phyloP scores from a whole-genome alignment of 2,113 vertebrate species.

The Oenanthe oenanthe region DNA sequence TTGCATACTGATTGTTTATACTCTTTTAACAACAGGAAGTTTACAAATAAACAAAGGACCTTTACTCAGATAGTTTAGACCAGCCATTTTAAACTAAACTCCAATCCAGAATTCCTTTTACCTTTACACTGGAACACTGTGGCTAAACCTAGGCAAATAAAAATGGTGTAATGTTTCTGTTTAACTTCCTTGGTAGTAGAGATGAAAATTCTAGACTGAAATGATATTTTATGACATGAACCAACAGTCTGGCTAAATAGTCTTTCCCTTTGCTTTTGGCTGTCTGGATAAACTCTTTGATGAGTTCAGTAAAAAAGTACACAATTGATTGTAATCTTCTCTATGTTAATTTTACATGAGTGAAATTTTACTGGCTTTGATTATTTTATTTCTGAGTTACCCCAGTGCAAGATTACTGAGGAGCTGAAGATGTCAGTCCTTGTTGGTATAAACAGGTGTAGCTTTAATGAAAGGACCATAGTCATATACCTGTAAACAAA shows the following conservation, averaged over 20 bases:
- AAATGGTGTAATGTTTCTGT: slow-evolving; percentile 69
- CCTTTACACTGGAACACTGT: slow-evolving; percentile 34
- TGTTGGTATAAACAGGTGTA: neutral
- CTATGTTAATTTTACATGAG: slow-evolving; percentile 7
- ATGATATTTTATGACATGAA: slow-evolving; percentile 71
- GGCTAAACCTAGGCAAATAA: slow-evolving; percentile 45
- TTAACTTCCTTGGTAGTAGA: slow-evolving; percentile 74
- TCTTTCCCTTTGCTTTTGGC: slow-evolving; percentile 49
- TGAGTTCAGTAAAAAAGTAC: slow-evolving; percentile 15
- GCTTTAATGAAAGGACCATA: neutral
- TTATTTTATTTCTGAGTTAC: slow-evolving; percentile 25
- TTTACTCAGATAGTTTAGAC: neutral
- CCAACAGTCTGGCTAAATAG: slow-evolving; percentile 57
- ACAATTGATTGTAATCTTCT: neutral
- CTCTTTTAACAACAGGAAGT: neutral
- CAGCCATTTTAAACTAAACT: neutral
- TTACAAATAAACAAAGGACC: neutral
- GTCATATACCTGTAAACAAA: neutral
- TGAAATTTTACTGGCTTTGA: neutral
- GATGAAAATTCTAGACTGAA: slow-evolving; percentile 72
- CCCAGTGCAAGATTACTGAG: neutral
- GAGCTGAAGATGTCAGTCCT: neutral
- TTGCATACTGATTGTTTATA: neutral
- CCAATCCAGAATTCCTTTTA: neutral
- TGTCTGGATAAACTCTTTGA: slow-evolving; percentile 67